Evolutionary conservation across 1,140 invertebrate species (phyloP).

Genomic region (Sipha flava): DNA sequence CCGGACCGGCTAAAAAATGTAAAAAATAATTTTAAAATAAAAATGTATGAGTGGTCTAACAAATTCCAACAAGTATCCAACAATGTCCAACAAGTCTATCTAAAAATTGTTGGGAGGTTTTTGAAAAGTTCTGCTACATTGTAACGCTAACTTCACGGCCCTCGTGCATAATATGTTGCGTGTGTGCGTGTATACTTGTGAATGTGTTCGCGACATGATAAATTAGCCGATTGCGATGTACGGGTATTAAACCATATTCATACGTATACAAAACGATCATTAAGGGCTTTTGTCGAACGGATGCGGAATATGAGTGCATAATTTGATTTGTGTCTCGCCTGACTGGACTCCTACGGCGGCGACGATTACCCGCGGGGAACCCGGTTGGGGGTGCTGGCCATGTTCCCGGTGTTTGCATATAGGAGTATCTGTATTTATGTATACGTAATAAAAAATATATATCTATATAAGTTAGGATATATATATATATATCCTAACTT

Average conservation of each 20-base stretch:
- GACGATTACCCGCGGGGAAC: conserved; percentile 11
- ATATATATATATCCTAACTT: too few relatives aligned
- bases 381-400: conserved; percentile 15
- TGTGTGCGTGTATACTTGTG: neutral
- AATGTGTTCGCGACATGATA: neutral
- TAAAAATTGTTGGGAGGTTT: too few relatives aligned
- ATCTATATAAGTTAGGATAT: too few relatives aligned
- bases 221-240: neutral
- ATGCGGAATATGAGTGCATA: conserved; percentile 18
- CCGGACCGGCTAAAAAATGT: too few relatives aligned
- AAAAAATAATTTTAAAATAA: too few relatives aligned
- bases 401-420: neutral
- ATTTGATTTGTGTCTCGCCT: conserved; percentile 22
- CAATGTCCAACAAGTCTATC: too few relatives aligned
- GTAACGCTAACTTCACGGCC: too few relatives aligned
- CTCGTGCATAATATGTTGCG: neutral
- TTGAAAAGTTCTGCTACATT: too few relatives aligned
- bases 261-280: neutral
- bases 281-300: neutral
- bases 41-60: too few relatives aligned
- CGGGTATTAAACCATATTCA: conserved; percentile 18
- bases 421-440: neutral
- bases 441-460: neutral
- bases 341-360: conserved; percentile 5
- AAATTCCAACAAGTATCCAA: too few relatives aligned